phyloP scores from a whole-genome alignment of 2,888 invertebrate species.

The Litoditis marina region DNA sequence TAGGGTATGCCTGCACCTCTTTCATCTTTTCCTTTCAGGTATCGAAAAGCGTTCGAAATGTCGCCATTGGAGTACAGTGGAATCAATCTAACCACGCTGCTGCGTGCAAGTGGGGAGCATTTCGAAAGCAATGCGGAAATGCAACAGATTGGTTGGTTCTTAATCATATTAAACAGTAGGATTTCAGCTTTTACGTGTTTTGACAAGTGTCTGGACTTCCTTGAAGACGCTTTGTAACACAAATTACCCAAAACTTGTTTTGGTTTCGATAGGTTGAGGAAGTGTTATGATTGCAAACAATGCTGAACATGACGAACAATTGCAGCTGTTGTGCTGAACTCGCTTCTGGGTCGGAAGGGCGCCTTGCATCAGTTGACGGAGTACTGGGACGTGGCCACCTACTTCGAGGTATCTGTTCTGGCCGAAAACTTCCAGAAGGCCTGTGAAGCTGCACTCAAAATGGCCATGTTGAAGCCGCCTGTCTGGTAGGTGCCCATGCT shows the following conservation, averaged over 20 bases:
- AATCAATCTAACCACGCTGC: constrained; percentile 91
- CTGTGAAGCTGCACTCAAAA: constrained; percentile 80
- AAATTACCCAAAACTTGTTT: too few species aligned
- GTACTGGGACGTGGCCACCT: constrained; percentile 95
- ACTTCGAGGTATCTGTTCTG: constrained; percentile 73
- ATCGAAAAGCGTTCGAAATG: constrained; percentile 77
- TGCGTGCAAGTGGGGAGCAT: constrained; percentile 93
- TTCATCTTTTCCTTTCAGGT: constrained; percentile 49
- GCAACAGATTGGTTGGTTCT: constrained; percentile 68
- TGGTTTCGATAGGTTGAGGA: neutral
- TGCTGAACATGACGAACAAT: too few species aligned
- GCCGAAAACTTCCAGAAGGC: constrained; percentile 96
- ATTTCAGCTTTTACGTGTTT: neutral
- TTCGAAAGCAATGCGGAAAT: constrained; percentile 71
- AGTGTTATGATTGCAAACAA: neutral
- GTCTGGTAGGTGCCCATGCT: constrained; percentile 33
- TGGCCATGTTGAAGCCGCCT: constrained; percentile 66
- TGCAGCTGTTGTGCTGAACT: constrained; percentile 84
- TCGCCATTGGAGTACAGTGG: constrained; percentile 99
- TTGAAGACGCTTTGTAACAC: too few species aligned
- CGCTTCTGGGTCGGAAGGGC: constrained; percentile 94
- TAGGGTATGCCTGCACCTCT: too few species aligned
- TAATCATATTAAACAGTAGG: neutral
- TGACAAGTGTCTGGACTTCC: too few species aligned
- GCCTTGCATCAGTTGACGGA: constrained; percentile 85